Base-by-base conservation (phyloP, 2,113 vertebrate genomes). In the Cryptomyrus ogoouensis region DNA sequence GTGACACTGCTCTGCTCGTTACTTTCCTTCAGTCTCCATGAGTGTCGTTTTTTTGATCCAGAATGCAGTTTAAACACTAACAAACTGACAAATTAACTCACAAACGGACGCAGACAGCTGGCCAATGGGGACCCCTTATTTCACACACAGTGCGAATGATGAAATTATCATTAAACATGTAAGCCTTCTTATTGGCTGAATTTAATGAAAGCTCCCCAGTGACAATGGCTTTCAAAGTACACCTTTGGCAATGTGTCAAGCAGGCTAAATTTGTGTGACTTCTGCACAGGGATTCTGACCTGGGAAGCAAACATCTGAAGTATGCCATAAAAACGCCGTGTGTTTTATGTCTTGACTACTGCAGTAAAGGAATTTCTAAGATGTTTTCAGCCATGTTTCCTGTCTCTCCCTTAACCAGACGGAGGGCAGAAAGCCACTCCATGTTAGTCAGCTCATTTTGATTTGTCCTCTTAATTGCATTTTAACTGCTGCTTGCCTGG, bases 401-500 rank as follows among this genome's bases (percentile, higher is more conserved):
- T 87, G 66, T 90, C 62, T 39, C 49, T 74, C n/a, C 84, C 85
- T 24, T 21, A 66, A 27, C 47, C 31, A 50, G 19, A 87, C 27
- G 58, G 44, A 50, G 56, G 19, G 27, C 50, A n/a, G 3, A 17
- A 5, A 87, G 50, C 4, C 50, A 31, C 5, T n/a, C 89, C 90
- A 49, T 66, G 44, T 84, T 47, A 46, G 1, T 80, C 24, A 83
- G 10, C 89, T 89, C 52, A 52, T 89, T 74, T 87, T 90, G 53
- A 66, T 90, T 87, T 89, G 80, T 89, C 35, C 52, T 74, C 90
- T 90, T 89, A 91, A 92, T 88, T 90, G 89, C 87, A 89, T 91
- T 91, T 91, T 56, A 49, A 90, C 58, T 80, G 74, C 90, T 91
- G 90, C 91, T 88, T 90, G 66, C 85, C 85, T 74, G 90, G 87